Percentiles rank a stretch among this genome's conserved stretches.
These are phyloP conservation scores for Zygaena filipendulae DNA, from an alignment of 2,888 invertebrate genomes.

Conservation along the genomic window DNA sequence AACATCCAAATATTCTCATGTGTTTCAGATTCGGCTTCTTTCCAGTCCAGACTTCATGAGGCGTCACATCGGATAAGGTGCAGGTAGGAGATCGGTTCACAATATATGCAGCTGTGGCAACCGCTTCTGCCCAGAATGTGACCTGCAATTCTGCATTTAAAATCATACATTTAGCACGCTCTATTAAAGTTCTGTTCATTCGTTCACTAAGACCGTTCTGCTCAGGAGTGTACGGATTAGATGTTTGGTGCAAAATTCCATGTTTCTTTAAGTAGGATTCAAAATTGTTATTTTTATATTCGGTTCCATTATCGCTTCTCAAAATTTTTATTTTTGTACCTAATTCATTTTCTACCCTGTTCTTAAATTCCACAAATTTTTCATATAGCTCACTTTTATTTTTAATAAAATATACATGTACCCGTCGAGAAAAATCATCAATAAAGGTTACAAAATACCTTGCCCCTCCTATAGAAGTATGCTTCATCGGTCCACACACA, in stretches of 20 bases:
- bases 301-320: slow-evolving; percentile 11
- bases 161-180: slow-evolving; percentile 10
- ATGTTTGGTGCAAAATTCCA: slow-evolving; percentile 20
- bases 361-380: slow-evolving; percentile 8
- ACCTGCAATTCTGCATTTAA: slow-evolving; percentile 2
- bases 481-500: slow-evolving; percentile 15
- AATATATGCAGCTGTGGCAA: slow-evolving; percentile 7
- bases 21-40: slow-evolving; percentile 8
- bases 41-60: slow-evolving; percentile 9
- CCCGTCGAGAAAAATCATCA: slow-evolving; percentile 13
- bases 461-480: slow-evolving; percentile 6
- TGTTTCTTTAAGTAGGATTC: slow-evolving; percentile 4
- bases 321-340: slow-evolving; percentile 12
- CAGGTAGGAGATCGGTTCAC: slow-evolving; percentile 9
- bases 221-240: slow-evolving; percentile 20
- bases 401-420: slow-evolving; percentile 10
- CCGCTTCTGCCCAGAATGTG: slow-evolving; percentile 4
- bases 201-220: slow-evolving; percentile 25
- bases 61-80: slow-evolving; percentile 2
- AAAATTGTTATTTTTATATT: slow-evolving; percentile 12
- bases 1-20: slow-evolving; percentile 9
- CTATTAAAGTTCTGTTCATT: slow-evolving; percentile 12
- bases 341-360: slow-evolving; percentile 9
- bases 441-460: slow-evolving; percentile 13
- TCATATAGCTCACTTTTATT: slow-evolving; percentile 7